A percentile compares a stretch with the other conserved stretches of the same genome.
Conservation (phyloP, 2,113 vertebrate genomes). For the Triplophysa rosa region DNA sequence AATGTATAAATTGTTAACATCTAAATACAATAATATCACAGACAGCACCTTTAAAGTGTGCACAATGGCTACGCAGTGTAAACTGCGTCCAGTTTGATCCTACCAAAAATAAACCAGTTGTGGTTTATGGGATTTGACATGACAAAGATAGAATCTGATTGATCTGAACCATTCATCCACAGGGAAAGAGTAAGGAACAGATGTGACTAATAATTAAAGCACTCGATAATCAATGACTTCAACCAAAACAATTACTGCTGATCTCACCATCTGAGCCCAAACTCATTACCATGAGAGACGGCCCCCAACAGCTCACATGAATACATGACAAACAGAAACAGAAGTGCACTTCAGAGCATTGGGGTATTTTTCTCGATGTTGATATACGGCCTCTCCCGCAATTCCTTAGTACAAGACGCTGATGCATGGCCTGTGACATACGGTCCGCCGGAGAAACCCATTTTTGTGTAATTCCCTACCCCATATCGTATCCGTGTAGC, state of each 20-base stretch:
- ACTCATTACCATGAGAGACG: constrained; percentile 26
- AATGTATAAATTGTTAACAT: too few species aligned
- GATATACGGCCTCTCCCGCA: constrained; percentile 41
- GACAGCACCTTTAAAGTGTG: too few species aligned
- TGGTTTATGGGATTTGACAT: background rate
- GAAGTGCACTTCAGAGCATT: constrained; percentile 16
- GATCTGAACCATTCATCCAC: constrained; percentile 17
- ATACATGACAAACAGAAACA: constrained; percentile 20
- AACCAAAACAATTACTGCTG: constrained; percentile 26
- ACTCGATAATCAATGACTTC: constrained; percentile 51
- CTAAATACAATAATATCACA: too few species aligned
- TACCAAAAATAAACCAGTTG: constrained; percentile 14
- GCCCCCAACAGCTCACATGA: constrained; percentile 21
- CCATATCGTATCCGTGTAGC: constrained; percentile 29
- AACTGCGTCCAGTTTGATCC: constrained; percentile 1
- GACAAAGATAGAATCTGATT: constrained; percentile 35
- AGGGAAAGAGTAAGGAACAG: constrained; percentile 42
- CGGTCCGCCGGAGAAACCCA: constrained; percentile 48
- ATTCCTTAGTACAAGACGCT: constrained; percentile 35
- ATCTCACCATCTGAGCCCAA: constrained; percentile 18
- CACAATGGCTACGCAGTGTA: background rate
- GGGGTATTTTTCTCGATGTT: constrained; percentile 41
- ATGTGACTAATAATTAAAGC: constrained; percentile 47
- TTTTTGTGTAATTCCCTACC: constrained; percentile 43
- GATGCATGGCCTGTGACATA: constrained; percentile 43